These are phyloP conservation scores for Himantopus leucocephalus DNA, from an alignment of 2,113 vertebrate species.

Conservation along the genomic window DNA sequence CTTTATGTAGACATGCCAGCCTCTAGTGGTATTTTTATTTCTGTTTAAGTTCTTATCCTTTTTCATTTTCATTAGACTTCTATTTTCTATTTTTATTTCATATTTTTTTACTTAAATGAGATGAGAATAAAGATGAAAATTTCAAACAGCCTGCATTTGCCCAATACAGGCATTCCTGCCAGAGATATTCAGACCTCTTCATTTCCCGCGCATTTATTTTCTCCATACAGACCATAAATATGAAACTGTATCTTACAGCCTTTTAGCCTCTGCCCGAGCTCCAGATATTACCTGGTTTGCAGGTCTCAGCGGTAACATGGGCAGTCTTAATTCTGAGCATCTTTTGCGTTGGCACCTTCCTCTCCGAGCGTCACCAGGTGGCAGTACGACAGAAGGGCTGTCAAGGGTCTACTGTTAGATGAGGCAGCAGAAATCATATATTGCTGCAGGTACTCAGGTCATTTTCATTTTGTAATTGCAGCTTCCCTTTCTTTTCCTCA, in stretches of 20 bases:
- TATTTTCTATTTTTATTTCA: neutral
- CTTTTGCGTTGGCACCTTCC: neutral
- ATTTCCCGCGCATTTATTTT: neutral
- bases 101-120: neutral
- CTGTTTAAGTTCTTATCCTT: neutral
- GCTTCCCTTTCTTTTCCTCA: neutral
- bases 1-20: neutral
- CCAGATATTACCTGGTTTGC: neutral
- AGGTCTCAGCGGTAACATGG: rapidly evolving
- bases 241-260: neutral
- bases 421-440: neutral
- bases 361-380: neutral
- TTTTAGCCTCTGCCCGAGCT: neutral
- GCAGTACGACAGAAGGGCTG: slow-evolving; percentile 1
- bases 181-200: neutral
- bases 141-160: neutral
- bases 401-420: neutral
- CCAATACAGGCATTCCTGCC: neutral
- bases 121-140: neutral
- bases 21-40: neutral
- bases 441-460: rapidly evolving
- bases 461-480: neutral
- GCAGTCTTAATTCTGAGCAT: neutral
- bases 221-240: neutral
- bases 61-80: neutral